Base-by-base conservation (phyloP, 2,888 invertebrate genomes). In the Apamea sordens region DNA sequence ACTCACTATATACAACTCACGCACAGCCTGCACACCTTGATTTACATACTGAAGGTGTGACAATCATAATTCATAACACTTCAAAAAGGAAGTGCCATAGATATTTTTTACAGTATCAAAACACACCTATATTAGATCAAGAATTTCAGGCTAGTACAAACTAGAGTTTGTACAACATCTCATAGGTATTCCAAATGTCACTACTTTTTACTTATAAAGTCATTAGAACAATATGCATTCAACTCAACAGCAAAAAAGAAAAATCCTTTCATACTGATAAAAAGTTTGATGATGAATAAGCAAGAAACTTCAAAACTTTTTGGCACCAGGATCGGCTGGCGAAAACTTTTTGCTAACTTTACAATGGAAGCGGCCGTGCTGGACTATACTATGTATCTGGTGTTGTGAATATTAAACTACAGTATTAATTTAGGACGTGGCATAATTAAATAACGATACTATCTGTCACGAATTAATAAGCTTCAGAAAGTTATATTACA, bases 21-120 rank as follows among this genome's bases (percentile, higher is more conserved):
- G 92, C 92, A 93, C 90, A 93, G 91, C 93, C 93, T 94, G 93
- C 91, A 94, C 93, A 95, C 95, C 96, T 95, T 95, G 92, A 93
- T 95, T 95, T 94, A 94, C 93, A 93, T 93, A 93, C 92, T 91
- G 91, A 90, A 92, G 89, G 90, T 90, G 89, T 85, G 89, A 90
- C 89, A 89, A 84, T 86, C 87, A 88, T 89, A 86, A 85, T 70
- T 86, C 87, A 88, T 89, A 86, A 85, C 73, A 80, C 73, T 76
- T 65, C 11, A 74, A 76, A 86, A 86, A 63, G 61, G 80, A 83
- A 78, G 64, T 73, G 61, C 64, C 56, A 61, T 65, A 74, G 59
- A 73, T 76, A 56, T 73, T 71, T 59, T 76, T 65, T 77, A 74
- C 80, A 82, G 67, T 72, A 64, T 18, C 73, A 79, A 78, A 73